These are phyloP conservation scores for Phenganax marumi DNA, from an alignment of 92 coral and sea anemone genomes.

Conservation along the genomic window DNA sequence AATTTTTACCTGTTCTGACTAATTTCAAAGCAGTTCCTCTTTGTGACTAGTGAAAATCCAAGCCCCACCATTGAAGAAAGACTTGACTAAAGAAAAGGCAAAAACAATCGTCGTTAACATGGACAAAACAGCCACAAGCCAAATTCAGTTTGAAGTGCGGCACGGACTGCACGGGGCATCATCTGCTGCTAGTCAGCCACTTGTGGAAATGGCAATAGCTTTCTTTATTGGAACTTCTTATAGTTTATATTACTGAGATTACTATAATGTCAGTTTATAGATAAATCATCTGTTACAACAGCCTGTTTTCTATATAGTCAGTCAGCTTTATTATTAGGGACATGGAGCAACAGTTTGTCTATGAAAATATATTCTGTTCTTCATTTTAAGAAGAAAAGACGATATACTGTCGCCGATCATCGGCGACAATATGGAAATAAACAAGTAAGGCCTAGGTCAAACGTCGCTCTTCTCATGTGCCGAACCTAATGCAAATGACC, in stretches of 20 bases:
- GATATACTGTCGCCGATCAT: too few species aligned
- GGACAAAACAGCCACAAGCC: background rate
- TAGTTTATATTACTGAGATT: background rate
- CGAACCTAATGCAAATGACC: too few species aligned
- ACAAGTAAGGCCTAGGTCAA: too few species aligned
- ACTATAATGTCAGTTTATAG: background rate
- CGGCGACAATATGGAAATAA: too few species aligned
- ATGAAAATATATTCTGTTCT: too few species aligned
- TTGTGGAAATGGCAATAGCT: background rate
- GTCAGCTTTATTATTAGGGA: too few species aligned
- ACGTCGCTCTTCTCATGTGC: too few species aligned
- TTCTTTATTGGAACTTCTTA: background rate
- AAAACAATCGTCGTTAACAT: background rate
- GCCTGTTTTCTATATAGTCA: too few species aligned
- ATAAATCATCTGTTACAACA: too few species aligned
- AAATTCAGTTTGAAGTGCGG: background rate
- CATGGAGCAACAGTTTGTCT: too few species aligned
- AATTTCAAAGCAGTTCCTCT: constrained; percentile 33
- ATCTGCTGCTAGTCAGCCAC: background rate
- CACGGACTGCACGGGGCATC: background rate
- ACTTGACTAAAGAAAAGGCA: background rate
- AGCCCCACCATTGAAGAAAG: background rate
- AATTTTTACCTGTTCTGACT: constrained; percentile 16
- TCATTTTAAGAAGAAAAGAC: too few species aligned
- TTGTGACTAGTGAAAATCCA: constrained; percentile 27